Conservation (phyloP, 2,797 vertebrate genomes). For the Glyptemys insculpta region DNA sequence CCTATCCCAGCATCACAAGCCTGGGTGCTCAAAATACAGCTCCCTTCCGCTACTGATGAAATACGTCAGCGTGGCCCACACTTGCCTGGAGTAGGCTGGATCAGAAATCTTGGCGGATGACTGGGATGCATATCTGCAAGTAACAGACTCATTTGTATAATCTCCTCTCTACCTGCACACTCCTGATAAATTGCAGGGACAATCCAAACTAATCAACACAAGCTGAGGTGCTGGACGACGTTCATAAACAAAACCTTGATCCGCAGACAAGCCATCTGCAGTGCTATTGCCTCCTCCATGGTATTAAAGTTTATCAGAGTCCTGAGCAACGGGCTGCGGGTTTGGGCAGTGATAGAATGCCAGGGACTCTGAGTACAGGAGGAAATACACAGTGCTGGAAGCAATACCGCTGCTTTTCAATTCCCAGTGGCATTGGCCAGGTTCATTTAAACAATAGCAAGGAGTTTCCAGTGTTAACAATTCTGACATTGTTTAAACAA, state of each 20-base stretch:
- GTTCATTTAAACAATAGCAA: not conserved
- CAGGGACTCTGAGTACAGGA: not conserved
- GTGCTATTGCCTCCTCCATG: not conserved
- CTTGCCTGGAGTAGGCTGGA: not conserved
- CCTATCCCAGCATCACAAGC: not conserved
- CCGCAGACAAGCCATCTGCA: not conserved
- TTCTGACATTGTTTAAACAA: not conserved
- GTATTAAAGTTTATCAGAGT: not conserved
- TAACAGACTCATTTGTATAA: not conserved
- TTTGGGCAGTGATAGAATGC: not conserved
- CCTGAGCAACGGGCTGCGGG: not conserved
- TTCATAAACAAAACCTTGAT: not conserved
- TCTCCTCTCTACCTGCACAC: not conserved
- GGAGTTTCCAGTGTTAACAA: not conserved
- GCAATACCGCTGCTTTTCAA: not conserved
- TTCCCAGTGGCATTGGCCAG: not conserved
- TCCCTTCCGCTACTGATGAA: not conserved
- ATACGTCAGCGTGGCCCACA: not conserved
- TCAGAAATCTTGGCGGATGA: not conserved
- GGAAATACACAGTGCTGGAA: not conserved
- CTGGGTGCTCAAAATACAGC: not conserved
- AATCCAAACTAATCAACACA: not conserved
- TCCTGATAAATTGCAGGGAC: constrained; percentile 7
- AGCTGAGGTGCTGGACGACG: not conserved
- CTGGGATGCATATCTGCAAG: not conserved